phyloP scores from a whole-genome alignment of 64 coral and sea anemone genomes.

The Stichodactyla helianthus region DNA sequence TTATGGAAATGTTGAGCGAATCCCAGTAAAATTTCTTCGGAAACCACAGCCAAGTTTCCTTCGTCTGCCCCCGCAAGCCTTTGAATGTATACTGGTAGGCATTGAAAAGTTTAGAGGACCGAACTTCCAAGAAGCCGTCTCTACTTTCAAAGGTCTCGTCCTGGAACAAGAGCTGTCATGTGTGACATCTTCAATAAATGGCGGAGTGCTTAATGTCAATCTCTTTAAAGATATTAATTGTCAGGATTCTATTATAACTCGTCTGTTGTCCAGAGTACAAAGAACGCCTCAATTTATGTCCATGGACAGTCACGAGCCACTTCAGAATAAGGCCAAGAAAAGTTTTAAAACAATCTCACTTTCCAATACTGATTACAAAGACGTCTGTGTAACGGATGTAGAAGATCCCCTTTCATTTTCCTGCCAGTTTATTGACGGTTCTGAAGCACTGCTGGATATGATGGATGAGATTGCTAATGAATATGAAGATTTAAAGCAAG shows the following conservation, averaged over 20 bases:
- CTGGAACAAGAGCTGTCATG: slow-evolving; percentile 70
- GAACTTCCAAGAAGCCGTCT: slow-evolving; percentile 17
- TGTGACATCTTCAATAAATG: slow-evolving; percentile 66
- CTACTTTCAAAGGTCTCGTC: slow-evolving; percentile 52
- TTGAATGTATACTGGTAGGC: slow-evolving; percentile 54
- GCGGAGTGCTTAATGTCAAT: slow-evolving; percentile 46
- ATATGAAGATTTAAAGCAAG: slow-evolving; percentile 54
- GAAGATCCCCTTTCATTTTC: slow-evolving; percentile 73
- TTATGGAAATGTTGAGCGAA: slow-evolving; percentile 88
- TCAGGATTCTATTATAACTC: slow-evolving; percentile 32
- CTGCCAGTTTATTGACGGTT: slow-evolving; percentile 61
- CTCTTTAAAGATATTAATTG: slow-evolving; percentile 64
- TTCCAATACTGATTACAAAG: slow-evolving; percentile 39
- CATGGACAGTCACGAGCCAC: background rate
- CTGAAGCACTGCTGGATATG: slow-evolving; percentile 36
- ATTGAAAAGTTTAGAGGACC: slow-evolving; percentile 37
- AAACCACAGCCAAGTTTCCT: slow-evolving; percentile 53
- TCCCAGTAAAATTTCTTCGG: slow-evolving; percentile 43
- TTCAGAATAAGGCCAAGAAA: background rate
- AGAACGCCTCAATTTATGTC: slow-evolving; percentile 3
- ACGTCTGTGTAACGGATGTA: slow-evolving; percentile 59
- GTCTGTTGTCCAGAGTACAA: slow-evolving; percentile 44
- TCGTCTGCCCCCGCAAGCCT: slow-evolving; percentile 28
- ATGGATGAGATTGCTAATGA: slow-evolving; percentile 65
- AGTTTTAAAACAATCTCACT: slow-evolving; percentile 7